Evolutionary conservation across 1,140 invertebrate genomes (phyloP), one percentile per base, ranked within the genome.

Genomic region (Aethina tumida): DNA sequence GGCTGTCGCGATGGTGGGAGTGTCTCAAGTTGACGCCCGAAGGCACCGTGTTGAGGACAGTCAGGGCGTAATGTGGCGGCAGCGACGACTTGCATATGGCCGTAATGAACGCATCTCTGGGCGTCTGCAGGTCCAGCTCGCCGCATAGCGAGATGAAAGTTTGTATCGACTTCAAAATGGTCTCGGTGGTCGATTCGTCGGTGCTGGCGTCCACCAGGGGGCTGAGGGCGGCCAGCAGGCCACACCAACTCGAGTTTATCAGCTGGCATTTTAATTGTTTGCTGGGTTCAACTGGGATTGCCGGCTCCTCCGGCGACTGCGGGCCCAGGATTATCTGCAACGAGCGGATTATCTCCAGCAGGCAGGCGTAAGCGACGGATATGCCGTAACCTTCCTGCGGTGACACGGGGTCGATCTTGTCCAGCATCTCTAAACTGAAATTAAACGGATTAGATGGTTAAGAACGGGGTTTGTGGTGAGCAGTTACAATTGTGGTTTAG

Each of bases 361-460:
- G 66, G 62, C 88, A 91, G 18, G 86, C 82, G 64, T 94, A 97
- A 1, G 91, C 91, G 15, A 97, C 73, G 1, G 92, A 95, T 35
- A 97, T 84, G 19, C 91, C 90, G 69, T 97, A 97, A 5, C 93
- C 93, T 49, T 97, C 91, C 8, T 88, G 85, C 46, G 97, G 84
- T 20, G 73, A 65, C 0, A 91, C 92, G n/a, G 91, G 84, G 51
- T 97, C 94, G 5, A 84, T 74, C 63, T 94, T 92, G 53, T 98
- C 94, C 47, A 95, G 64, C 81, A 94, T 86, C 62, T 98, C 94
- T 52, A 97, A 69, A 60, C 90, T 96, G 59, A 30, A 72, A 66
- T n/a, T n/a, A n/a, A 24, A 29, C 13, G 41, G 17, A 27, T 36
- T 30, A 13, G 26, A 14, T 26, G 28, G 12, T 35, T 35, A 12